phyloP scores from a whole-genome alignment of 2,113 vertebrate species.

The Delphinapterus leucas region DNA sequence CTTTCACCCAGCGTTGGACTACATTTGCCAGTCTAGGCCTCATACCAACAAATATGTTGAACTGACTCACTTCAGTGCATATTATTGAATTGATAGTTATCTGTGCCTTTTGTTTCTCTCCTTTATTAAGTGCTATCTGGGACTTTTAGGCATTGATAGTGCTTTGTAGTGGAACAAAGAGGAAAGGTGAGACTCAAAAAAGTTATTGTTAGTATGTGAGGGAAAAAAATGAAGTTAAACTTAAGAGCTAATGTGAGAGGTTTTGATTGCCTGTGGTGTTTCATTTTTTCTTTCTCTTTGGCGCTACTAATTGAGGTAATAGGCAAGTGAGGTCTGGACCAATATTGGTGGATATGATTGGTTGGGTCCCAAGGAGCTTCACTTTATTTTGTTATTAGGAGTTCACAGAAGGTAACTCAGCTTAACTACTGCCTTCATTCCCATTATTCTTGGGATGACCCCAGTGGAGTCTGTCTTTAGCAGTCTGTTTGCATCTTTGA shows the following conservation, averaged over 20 bases:
- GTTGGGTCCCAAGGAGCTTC: not conserved
- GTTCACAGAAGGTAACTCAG: not conserved
- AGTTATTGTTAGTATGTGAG: not conserved
- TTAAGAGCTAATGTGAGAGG: not conserved
- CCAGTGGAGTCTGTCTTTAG: not conserved
- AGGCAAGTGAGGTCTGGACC: not conserved
- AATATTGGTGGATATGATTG: not conserved
- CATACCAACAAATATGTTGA: not conserved
- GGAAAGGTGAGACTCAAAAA: not conserved
- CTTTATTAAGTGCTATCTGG: not conserved
- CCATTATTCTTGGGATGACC: not conserved
- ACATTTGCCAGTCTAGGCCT: not conserved
- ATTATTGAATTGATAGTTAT: not conserved
- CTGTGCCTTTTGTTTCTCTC: not conserved
- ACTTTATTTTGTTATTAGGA: not conserved
- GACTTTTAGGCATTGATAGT: not conserved
- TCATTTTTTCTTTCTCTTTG: not conserved
- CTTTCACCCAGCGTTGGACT: not conserved
- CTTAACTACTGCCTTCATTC: not conserved
- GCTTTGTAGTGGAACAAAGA: not conserved
- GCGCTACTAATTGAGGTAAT: not conserved
- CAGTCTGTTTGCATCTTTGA: slow-evolving; percentile 16
- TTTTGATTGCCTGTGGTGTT: not conserved
- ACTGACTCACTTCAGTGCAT: not conserved
- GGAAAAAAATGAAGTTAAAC: not conserved